Evolutionary conservation across 2,888 invertebrate genomes (phyloP).

Genomic region (Harpalus rufipes): DNA sequence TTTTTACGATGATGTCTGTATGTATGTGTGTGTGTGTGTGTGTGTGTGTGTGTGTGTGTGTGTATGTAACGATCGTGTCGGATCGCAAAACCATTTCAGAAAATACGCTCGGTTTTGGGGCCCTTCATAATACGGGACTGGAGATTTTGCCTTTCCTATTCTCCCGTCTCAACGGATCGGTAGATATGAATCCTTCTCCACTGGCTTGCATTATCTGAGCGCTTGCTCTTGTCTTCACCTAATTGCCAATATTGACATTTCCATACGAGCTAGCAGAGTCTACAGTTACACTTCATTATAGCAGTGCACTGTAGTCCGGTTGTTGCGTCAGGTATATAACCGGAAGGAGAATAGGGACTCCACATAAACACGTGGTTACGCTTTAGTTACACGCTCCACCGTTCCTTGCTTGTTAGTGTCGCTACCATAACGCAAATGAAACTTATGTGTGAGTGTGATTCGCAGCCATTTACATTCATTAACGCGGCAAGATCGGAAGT

Average conservation of each 20-base stretch:
- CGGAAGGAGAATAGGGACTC: neutral
- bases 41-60: too few relatives aligned
- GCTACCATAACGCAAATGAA: neutral
- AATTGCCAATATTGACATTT: slow-evolving; percentile 17
- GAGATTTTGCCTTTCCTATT: too few relatives aligned
- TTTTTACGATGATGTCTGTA: too few relatives aligned
- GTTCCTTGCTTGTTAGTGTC: neutral
- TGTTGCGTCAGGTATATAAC: slow-evolving; percentile 1
- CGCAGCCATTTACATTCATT: neutral
- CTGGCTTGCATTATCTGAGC: neutral
- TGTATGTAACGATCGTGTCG: too few relatives aligned
- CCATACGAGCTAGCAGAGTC: neutral
- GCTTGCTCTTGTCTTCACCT: neutral
- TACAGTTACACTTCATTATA: neutral
- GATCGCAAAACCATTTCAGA: too few relatives aligned
- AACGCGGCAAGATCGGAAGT: neutral
- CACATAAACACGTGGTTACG: neutral
- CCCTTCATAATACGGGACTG: too few relatives aligned
- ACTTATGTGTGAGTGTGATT: neutral
- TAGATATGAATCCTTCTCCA: too few relatives aligned
- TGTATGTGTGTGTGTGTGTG: too few relatives aligned
- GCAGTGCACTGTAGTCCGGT: neutral
- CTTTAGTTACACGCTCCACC: slow-evolving; percentile 4
- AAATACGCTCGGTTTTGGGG: too few relatives aligned
- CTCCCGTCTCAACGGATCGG: too few relatives aligned